Conservation (phyloP, 1,140 invertebrate genomes). For the Cyphomyrmex costatus region DNA sequence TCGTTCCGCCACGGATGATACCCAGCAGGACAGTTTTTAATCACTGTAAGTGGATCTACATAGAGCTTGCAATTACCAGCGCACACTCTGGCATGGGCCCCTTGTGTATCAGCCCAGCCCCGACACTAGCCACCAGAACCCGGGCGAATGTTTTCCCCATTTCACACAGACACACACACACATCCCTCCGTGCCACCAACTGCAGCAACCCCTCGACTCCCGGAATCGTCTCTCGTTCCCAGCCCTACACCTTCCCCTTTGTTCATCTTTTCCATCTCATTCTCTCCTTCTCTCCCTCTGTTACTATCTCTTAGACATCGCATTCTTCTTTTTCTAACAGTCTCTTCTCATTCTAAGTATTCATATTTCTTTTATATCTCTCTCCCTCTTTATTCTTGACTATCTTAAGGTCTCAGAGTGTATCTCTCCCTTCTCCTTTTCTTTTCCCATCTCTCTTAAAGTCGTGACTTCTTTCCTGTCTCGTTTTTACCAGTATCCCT, state of each 20-base stretch:
- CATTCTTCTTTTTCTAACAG: slow-evolving; percentile 50
- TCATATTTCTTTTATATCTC: slow-evolving; percentile 18
- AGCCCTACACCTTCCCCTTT: neutral
- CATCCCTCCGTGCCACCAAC: slow-evolving; percentile 60
- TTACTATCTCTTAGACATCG: slow-evolving; percentile 31
- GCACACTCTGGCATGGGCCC: slow-evolving; percentile 81
- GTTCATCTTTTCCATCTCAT: slow-evolving; percentile 36
- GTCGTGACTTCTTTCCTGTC: neutral
- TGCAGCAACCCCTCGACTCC: slow-evolving; percentile 64
- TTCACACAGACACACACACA: slow-evolving; percentile 49
- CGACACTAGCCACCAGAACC: slow-evolving; percentile 54
- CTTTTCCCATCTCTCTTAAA: neutral
- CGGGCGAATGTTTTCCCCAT: slow-evolving; percentile 80
- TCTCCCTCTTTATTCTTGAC: neutral
- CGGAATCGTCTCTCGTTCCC: slow-evolving; percentile 52
- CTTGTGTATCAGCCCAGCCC: slow-evolving; percentile 81
- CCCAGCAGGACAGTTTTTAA: slow-evolving; percentile 87
- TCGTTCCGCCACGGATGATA: slow-evolving; percentile 76
- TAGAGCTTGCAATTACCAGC: slow-evolving; percentile 85
- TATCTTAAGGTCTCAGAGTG: neutral
- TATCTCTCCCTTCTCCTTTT: neutral
- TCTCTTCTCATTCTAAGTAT: slow-evolving; percentile 33
- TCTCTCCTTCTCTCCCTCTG: neutral
- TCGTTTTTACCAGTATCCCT: neutral
- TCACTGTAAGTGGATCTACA: slow-evolving; percentile 87